Evolutionary conservation across 2,888 invertebrate species (phyloP), one percentile per base, ranked within the genome.

Genomic region (Dermolepida albohirtum): DNA sequence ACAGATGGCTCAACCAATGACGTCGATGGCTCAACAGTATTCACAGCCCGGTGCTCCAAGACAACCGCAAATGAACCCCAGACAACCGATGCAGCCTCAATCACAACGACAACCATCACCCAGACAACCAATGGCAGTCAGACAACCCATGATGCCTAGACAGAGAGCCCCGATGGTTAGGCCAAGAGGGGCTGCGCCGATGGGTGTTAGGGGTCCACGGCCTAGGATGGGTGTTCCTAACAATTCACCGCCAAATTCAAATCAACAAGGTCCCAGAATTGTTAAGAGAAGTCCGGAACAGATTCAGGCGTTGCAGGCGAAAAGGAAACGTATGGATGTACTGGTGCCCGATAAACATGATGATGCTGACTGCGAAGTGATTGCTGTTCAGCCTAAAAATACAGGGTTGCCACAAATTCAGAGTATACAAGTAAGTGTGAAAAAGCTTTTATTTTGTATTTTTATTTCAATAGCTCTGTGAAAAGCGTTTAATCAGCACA

Each of bases 291-390:
- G 64, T 11, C 71, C 73, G 5, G 84, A 85, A 57, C 84, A 84
- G 70, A 77, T 85, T 29, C 77, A 75, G 69, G 75, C 75, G 11
- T 27, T 73, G 5, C 73, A 72, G 14, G 71, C 72, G 5, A 83
- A 83, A 71, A 86, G 87, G 74, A 85, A 87, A 70, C 84, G 89
- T 12, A 83, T 89, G 70, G 90, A 90, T 74, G 86, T 91, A 77
- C 78, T 91, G 22, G 82, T 91, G 2, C 90, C 91, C 0, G 89
- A 89, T 62, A 88, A 89, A 77, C 89, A 91, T 70, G 91, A 91
- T 73, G 91, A 91, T 74, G 90, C 91, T 44, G 92, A 92, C 76
- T 92, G 92, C 77, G 90, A 91, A 76, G 90, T 92, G 11, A 90
- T 92, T 80, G 88, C 91, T 1, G 88, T 91, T 83, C 91, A 91